These are phyloP conservation scores for Leucopternis melanops DNA, from an alignment of 2,113 vertebrate species.

Conservation along the genomic window DNA sequence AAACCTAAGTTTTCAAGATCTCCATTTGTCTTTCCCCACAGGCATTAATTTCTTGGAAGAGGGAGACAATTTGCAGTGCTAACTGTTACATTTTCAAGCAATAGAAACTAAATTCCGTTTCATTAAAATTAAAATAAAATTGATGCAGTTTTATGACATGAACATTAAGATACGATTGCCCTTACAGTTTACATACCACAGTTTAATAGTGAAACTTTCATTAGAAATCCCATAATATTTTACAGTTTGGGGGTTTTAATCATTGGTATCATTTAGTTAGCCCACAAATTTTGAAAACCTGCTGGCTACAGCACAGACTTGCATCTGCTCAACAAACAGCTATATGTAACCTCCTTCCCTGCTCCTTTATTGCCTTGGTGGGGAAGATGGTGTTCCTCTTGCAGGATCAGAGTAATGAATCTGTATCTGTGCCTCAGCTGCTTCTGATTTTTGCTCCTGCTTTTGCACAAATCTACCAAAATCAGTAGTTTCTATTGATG, in stretches of 20 bases:
- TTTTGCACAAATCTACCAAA: not conserved
- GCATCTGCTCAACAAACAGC: not conserved
- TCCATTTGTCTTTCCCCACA: not conserved
- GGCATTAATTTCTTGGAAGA: not conserved
- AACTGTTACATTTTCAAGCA: not conserved
- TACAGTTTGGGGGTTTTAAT: not conserved
- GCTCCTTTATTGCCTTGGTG: not conserved
- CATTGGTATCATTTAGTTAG: not conserved
- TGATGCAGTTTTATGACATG: not conserved
- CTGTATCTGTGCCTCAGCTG: not conserved
- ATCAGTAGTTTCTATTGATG: not conserved
- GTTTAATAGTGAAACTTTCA: not conserved
- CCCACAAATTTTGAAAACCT: not conserved
- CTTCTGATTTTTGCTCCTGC: not conserved
- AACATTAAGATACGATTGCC: not conserved
- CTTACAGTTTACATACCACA: not conserved
- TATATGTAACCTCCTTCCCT: not conserved
- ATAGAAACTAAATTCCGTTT: not conserved
- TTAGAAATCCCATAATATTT: not conserved
- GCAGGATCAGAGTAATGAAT: not conserved
- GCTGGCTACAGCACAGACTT: not conserved
- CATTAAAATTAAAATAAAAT: not conserved
- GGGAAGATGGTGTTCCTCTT: not conserved
- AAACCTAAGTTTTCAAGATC: not conserved
- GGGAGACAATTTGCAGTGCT: not conserved